Evolutionary conservation across 2,113 vertebrate species (phyloP), one percentile per base, ranked within the genome.

Genomic region (Marmota monax): DNA sequence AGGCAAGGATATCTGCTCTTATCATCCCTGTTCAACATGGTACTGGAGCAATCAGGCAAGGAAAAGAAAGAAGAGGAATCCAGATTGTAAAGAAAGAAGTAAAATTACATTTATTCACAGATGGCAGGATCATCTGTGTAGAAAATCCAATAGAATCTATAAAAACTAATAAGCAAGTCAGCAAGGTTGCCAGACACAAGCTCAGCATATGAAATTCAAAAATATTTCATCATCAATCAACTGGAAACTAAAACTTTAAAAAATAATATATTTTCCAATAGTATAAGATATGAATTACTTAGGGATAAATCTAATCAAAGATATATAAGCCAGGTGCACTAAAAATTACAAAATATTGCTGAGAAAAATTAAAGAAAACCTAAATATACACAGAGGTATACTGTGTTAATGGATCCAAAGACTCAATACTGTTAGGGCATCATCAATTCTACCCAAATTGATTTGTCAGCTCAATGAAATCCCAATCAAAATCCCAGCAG

Each of bases 171-270:
- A 63, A 61, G 13, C 45, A n/a, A 53, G 9, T 45, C 70, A 37
- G 20, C 34, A 88, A 63, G 9, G 61, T 70, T 88, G 27, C 42
- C 67, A 29, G 23, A 78, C 48, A 76, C n/a, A 95, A 78, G 34
- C 32, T 65, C 51, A 72, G 10, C 27, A 45, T 27, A 56, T 0
- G 82, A 72, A 72, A 80, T 74, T 22, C 27, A 39, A 76, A 34
- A 78, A 16, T 27, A 79, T 84, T 84, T 84, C 32, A 42, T 61
- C 27, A 63, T 53, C 70, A 84, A n/a, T 73, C 87, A 74, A 32
- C 23, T 93, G 34, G 10, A 95, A 93, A 83, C 42, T 77, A 37
- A 93, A 69, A 56, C 23, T 65, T 87, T 83, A n/a, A 87, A 88
- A 39, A 88, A 51, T 69, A 77, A 76, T 63, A 56, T 8, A 25